Evolutionary conservation across 2,888 invertebrate species (phyloP).

Genomic region (Ormia ochracea): DNA sequence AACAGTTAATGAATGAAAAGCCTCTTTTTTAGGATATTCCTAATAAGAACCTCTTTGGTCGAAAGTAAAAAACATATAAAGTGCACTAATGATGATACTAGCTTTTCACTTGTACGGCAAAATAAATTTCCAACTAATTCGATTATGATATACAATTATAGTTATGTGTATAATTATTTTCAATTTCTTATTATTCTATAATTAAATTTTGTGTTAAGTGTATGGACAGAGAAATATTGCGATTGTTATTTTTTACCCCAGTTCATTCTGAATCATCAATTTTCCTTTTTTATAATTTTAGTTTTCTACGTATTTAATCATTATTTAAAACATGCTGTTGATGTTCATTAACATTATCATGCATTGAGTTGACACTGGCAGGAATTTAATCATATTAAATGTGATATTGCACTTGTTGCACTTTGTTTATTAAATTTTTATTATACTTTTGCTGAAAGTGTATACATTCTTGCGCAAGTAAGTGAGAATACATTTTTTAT

Average conservation of each 20-base stretch:
- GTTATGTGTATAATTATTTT: not conserved
- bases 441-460: not conserved
- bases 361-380: conserved; percentile 10
- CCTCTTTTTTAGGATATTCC: no score
- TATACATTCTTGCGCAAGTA: not conserved
- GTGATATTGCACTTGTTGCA: conserved; percentile 45
- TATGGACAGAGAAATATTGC: not conserved
- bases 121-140: no score
- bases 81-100: no score
- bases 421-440: conserved; percentile 26
- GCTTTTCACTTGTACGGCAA: no score
- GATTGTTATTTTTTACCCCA: no score
- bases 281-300: not conserved
- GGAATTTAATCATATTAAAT: conserved; percentile 31
- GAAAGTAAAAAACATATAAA: no score
- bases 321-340: not conserved
- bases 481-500: not conserved
- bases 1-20: no score
- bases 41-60: no score
- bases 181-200: not conserved
- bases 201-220: not conserved
- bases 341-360: not conserved
- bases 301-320: conserved; percentile 10
- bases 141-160: no score
- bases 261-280: conserved; percentile 21